A percentile compares a stretch with the other conserved stretches of the same genome.
These are phyloP conservation scores for Quadriops clusia DNA, from an alignment of 2,888 invertebrate species.

Conservation along the genomic window DNA sequence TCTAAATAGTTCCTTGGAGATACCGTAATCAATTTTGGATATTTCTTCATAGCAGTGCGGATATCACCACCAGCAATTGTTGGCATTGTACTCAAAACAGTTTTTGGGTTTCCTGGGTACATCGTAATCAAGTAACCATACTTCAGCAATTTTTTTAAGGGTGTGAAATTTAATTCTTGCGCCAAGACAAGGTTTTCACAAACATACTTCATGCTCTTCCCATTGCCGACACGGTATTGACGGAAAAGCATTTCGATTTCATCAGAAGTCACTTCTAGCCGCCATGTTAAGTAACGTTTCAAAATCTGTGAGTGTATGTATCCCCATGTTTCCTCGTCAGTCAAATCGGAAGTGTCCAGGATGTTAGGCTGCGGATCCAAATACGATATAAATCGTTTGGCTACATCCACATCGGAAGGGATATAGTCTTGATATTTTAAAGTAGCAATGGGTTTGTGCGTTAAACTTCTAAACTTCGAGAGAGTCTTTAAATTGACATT, in stretches of 20 bases:
- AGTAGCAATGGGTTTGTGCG: slow-evolving; percentile 28
- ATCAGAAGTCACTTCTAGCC: slow-evolving; percentile 32
- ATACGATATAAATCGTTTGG: slow-evolving; percentile 28
- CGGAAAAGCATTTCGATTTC: slow-evolving; percentile 32
- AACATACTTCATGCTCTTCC: slow-evolving; percentile 40
- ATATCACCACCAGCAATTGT: slow-evolving; percentile 45
- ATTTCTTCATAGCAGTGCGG: slow-evolving; percentile 39
- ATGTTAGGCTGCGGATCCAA: slow-evolving; percentile 21
- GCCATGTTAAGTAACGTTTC: slow-evolving; percentile 26
- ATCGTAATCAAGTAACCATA: slow-evolving; percentile 48
- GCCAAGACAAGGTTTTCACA: slow-evolving; percentile 45
- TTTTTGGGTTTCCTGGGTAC: slow-evolving; percentile 46
- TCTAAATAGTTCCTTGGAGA: slow-evolving; percentile 42
- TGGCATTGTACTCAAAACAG: slow-evolving; percentile 43
- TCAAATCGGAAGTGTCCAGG: slow-evolving; percentile 14
- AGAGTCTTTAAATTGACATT: slow-evolving; percentile 25
- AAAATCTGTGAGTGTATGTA: slow-evolving; percentile 25
- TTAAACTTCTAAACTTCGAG: slow-evolving; percentile 29
- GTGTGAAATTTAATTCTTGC: slow-evolving; percentile 43
- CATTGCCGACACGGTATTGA: slow-evolving; percentile 29
- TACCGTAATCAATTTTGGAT: slow-evolving; percentile 53
- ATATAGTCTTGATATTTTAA: slow-evolving; percentile 36
- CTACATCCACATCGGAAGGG: slow-evolving; percentile 31
- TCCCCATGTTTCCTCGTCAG: slow-evolving; percentile 25
- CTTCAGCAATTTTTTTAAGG: slow-evolving; percentile 41